Base-by-base conservation (phyloP, 2,113 vertebrate genomes). In the Sturnus vulgaris region DNA sequence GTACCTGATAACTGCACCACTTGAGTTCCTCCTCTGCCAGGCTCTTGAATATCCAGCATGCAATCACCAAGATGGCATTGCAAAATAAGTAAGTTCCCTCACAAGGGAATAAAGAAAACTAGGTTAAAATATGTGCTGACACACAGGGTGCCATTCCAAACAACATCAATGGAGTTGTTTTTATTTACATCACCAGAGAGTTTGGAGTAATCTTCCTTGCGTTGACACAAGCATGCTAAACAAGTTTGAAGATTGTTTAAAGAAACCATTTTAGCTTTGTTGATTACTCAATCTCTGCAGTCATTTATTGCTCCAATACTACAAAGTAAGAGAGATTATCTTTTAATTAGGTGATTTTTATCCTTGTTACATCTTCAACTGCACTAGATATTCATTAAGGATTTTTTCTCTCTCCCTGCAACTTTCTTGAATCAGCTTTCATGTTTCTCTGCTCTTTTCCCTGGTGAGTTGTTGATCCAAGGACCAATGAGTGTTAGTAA, bases 331-430 rank as follows among this genome's bases (percentile, higher is more conserved):
- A 96, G 57, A 97, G 90, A 94, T 97, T 97, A 95, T 95, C 91
- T 78, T 78, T 95, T 96, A 95, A 96, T 95, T 96, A 95, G 86
- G 84, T 96, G 82, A 87, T 86, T 97, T 97, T 97, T 97, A 95
- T 95, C 84, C 88, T 92, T 90, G 61, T 96, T 93, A 86, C 88
- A 92, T 94, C 82, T 94, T 96, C 16, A 23, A 66, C 88, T 93
- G 56, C 82, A 56, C 71, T 94, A 92, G 84, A 90, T 92, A 82
- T 88, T 96, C 95, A 95, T 97, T 95, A 96, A 78, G 40, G 56
- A 42, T 35, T 85, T 93, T 92, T 94, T 85, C 46, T 61, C 40
- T 86, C n/a, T 69, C 66, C 18, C 44, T 92, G 83, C 59, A 94
- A 96, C 71, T 95, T 97, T 82, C 95, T 90, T 94, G 81, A 85